A percentile compares a stretch with the other conserved stretches of the same genome.
phyloP scores from a whole-genome alignment of 2,113 vertebrate species.

The Promerops cafer region DNA sequence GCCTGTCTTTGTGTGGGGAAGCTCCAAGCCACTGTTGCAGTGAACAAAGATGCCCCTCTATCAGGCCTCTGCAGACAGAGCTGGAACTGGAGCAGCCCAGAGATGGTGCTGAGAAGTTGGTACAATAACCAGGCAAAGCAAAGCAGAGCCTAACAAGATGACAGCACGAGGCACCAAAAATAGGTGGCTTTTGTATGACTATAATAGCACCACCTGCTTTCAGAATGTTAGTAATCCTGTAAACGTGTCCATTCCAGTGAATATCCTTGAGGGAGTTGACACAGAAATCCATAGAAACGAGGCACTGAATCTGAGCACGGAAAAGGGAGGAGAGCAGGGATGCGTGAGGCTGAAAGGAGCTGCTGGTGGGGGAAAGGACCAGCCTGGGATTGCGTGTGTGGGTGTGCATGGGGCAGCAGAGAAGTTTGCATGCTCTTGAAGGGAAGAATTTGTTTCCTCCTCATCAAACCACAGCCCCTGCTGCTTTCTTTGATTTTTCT shows the following conservation, averaged over 20 bases:
- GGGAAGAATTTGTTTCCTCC: slow-evolving; percentile 31
- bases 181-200: slow-evolving; percentile 56
- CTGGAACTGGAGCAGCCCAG: not conserved
- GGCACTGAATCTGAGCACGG: slow-evolving; percentile 3
- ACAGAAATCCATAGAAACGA: slow-evolving; percentile 58
- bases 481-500: slow-evolving; percentile 56
- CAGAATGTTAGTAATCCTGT: slow-evolving; percentile 46
- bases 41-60: slow-evolving; percentile 19
- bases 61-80: not conserved
- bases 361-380: not conserved
- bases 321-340: not conserved
- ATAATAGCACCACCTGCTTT: slow-evolving; percentile 61
- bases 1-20: not conserved
- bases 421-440: not conserved
- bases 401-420: not conserved
- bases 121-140: slow-evolving; percentile 30
- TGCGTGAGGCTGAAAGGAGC: not conserved
- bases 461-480: slow-evolving; percentile 24
- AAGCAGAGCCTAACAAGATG: slow-evolving; percentile 30
- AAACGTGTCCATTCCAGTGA: slow-evolving; percentile 54
- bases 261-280: slow-evolving; percentile 59
- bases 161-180: slow-evolving; percentile 48
- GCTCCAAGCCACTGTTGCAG: not conserved
- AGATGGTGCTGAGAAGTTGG: slow-evolving; percentile 17
- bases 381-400: not conserved